A percentile compares a stretch with the other conserved stretches of the same genome.
These are phyloP conservation scores for Muscicapa comitata DNA, from an alignment of 2,797 vertebrate genomes.

Conservation along the genomic window DNA sequence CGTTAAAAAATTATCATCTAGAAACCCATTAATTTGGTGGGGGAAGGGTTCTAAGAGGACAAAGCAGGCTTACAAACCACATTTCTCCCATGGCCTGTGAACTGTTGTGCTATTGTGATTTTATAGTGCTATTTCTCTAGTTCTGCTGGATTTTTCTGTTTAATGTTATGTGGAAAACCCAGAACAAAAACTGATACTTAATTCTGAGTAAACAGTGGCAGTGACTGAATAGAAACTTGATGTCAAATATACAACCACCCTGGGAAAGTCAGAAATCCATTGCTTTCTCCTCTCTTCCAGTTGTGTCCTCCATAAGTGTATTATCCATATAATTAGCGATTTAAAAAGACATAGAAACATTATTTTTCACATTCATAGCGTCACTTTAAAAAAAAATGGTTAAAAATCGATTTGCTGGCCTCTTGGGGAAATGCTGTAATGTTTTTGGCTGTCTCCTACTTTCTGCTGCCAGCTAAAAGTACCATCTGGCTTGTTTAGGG, in stretches of 20 bases:
- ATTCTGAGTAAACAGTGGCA: conserved; percentile 40
- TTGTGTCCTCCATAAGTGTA: conserved; percentile 9
- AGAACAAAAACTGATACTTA: conserved; percentile 8
- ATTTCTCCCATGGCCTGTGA: not conserved
- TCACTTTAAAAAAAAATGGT: conserved; percentile 48
- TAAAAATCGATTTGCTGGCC: conserved; percentile 66
- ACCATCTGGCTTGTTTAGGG: conserved; percentile 65
- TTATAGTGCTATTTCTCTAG: not conserved
- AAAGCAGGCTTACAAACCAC: not conserved
- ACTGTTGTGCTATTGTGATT: not conserved
- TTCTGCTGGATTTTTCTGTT: conserved; percentile 3
- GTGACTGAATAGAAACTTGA: conserved; percentile 22
- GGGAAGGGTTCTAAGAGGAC: not conserved
- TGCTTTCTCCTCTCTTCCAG: conserved; percentile 1
- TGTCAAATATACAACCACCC: not conserved
- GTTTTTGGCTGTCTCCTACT: conserved; percentile 65
- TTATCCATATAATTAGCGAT: not conserved
- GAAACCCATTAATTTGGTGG: not conserved
- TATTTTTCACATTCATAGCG: conserved; percentile 29
- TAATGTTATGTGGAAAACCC: not conserved
- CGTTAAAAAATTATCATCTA: not conserved
- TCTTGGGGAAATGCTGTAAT: conserved; percentile 68
- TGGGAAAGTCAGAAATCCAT: conserved; percentile 16
- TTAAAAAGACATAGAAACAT: conserved; percentile 24
- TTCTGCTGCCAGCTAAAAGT: conserved; percentile 66